Conservation (phyloP, 1,140 invertebrate species). For the Tetraneura akinire region DNA sequence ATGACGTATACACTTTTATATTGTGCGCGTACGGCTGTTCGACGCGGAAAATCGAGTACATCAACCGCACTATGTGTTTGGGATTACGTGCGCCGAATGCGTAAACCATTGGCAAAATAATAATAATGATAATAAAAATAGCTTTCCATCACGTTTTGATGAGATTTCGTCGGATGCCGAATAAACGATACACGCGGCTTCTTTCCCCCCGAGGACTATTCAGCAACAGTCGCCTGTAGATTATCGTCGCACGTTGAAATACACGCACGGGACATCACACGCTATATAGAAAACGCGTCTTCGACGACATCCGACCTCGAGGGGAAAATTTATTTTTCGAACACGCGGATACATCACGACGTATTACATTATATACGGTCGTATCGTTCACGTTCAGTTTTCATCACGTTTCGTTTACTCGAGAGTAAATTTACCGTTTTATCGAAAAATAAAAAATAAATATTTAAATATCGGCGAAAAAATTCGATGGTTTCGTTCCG, state of each 20-base stretch:
- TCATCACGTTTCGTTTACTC: no score
- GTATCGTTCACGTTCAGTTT: no score
- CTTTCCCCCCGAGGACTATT: background rate
- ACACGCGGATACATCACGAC: no score
- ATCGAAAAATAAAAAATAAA: no score
- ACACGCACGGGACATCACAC: no score
- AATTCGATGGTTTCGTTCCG: no score
- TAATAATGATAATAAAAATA: background rate
- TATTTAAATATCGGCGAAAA: no score
- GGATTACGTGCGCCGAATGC: conserved; percentile 25
- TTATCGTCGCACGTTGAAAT: background rate
- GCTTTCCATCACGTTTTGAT: background rate
- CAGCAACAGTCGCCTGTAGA: background rate
- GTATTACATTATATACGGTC: no score
- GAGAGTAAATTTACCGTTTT: no score
- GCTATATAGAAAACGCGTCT: background rate
- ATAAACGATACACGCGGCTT: no score
- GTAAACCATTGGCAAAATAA: background rate
- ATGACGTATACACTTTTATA: background rate
- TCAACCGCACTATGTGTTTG: background rate
- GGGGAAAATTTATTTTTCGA: no score
- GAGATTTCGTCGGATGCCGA: background rate
- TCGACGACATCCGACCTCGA: background rate
- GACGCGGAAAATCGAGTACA: conserved; percentile 3
- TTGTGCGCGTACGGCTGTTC: no score